Base-by-base conservation (phyloP, 2,113 vertebrate genomes). In the Mustelus asterias region DNA sequence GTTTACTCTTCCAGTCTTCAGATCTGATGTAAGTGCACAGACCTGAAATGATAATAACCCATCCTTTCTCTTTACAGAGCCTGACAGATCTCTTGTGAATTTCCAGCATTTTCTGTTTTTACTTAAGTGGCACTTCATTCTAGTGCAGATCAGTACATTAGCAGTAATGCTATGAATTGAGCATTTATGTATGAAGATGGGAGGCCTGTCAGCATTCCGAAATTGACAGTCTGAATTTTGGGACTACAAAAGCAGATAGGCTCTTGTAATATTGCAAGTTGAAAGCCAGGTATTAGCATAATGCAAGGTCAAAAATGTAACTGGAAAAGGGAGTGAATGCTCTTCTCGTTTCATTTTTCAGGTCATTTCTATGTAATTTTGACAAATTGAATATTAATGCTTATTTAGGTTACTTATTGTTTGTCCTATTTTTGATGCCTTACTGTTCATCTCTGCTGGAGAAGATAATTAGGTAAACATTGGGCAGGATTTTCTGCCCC, bases 311-410 rank as follows among this genome's bases (percentile, higher is more conserved):
- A 89, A 33, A 95, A 95, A 20, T 63, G 6, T 37, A 37, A 48
- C 63, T 69, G 92, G 70, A 33, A 90, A 69, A 48, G 65, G 14
- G 67, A 94, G 26, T 41, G 2, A 69, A 44, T 69, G 70, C 70
- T 29, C 70, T 86, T 54, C 14, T 86, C 41, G 22, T 14, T 86
- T 9, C 86, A 70, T 72, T 72, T 63, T 14, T 92, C 90, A 93
- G 33, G 58, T 16, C 60, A 88, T 88, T 44, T 65, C 90, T 93
- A 37, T 33, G 29, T 93, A 88, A 63, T 69, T 69, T 69, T 94
- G 63, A 94, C 37, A 67, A 94, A 70, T 94, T 41, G 10, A 44
- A 94, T 24, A 18, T 94, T 93, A 93, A 93, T 93, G 60, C 5
- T 16, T n/a, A 65, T n/a, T 94, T 69, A 94, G 92, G 14, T n/a